Conservation (phyloP, 2,797 vertebrate species). For the Myotis vivesi region DNA sequence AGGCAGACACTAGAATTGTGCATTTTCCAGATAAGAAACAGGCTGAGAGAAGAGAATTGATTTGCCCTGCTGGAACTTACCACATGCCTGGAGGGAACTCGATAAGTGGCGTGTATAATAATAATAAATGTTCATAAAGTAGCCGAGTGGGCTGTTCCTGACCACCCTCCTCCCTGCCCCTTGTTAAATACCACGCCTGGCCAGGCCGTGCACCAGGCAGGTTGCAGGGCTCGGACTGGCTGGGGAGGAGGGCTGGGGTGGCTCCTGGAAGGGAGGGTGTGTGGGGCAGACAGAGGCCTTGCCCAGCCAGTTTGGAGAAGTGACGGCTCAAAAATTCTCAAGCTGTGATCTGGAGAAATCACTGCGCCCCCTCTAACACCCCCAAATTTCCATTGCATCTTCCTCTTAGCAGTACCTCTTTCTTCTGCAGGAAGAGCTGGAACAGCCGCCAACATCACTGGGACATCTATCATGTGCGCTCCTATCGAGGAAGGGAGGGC, state of each 20-base stretch:
- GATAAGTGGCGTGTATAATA: rapidly evolving
- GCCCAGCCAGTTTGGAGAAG: neutral
- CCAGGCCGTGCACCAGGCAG: no score
- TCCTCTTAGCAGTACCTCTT: neutral
- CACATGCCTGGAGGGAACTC: rapidly evolving
- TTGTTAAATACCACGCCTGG: neutral
- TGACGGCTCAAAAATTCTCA: rapidly evolving
- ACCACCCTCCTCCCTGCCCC: neutral
- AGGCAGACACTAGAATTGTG: neutral
- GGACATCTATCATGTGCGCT: rapidly evolving
- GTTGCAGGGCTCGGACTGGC: neutral
- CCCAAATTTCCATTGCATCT: rapidly evolving
- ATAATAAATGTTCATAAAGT: neutral
- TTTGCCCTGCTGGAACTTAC: neutral
- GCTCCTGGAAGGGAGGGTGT: neutral
- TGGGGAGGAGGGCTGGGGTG: neutral
- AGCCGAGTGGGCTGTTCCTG: neutral
- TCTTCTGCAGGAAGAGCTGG: neutral
- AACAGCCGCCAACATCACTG: rapidly evolving
- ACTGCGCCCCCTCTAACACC: rapidly evolving
- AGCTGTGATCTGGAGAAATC: neutral
- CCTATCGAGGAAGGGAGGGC: neutral
- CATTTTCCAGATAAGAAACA: neutral
- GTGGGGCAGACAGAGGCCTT: neutral
- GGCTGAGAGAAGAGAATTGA: neutral